phyloP scores from a whole-genome alignment of 2,113 vertebrate species.

The Lepisosteus osseus region DNA sequence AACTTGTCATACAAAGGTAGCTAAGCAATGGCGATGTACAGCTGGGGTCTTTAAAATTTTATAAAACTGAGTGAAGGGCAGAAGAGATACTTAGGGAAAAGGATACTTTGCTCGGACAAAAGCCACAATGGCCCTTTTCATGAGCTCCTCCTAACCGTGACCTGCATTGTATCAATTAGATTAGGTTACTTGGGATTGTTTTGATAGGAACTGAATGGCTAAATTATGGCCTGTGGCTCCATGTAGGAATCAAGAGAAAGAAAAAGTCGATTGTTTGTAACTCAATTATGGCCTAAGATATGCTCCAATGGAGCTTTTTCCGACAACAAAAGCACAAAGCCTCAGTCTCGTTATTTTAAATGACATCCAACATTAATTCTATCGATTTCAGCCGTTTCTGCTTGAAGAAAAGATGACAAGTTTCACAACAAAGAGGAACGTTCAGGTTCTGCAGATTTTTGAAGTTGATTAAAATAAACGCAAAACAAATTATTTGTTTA shows the following conservation, averaged over 20 bases:
- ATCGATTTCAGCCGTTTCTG: background rate
- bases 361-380: background rate
- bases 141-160: background rate
- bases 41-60: conserved; percentile 18
- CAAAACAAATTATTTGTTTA: no score
- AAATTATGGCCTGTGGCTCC: background rate
- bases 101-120: background rate
- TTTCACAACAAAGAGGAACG: no score
- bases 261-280: background rate
- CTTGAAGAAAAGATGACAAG: background rate
- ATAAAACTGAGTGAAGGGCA: conserved; percentile 20
- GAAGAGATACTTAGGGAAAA: background rate
- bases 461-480: no score
- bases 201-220: conserved; percentile 10
- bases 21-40: conserved; percentile 13
- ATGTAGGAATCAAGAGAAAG: background rate
- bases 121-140: background rate
- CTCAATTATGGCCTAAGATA: background rate
- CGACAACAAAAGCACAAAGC: background rate
- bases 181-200: conserved; percentile 16
- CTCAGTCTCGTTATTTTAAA: background rate
- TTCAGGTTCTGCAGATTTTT: no score
- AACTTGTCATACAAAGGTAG: background rate
- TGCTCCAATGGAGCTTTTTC: background rate
- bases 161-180: conserved; percentile 12